Evolutionary conservation across 2,888 invertebrate genomes (phyloP), one percentile per base, ranked within the genome.

Genomic region (Icerya purchasi): DNA sequence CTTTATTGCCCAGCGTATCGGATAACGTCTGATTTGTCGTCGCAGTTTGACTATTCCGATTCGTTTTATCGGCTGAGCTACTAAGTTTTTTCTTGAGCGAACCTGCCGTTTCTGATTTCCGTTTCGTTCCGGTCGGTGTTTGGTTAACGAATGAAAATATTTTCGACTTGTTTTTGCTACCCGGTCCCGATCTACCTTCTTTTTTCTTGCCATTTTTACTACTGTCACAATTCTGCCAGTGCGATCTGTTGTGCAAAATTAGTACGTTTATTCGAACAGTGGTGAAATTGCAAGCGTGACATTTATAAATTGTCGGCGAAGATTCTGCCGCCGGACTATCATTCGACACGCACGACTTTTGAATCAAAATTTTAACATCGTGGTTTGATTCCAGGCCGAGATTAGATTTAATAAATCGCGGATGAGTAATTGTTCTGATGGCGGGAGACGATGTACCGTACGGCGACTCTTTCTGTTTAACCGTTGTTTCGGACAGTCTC

Each of bases 231-330:
- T 21, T 50, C 23, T 58, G 53, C n/a, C 54, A 59, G 56, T 65
- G 65, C n/a, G 62, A 68, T 62, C 65, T 68, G 65, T 64, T 65
- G 57, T 87, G 86, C 63, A 81, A 72, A 63, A 84, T 79, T 68
- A 86, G 77, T 53, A 84, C 82, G 69, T 85, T 85, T 22, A 86
- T 73, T 24, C 86, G 77, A 19, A 76, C 74, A 25, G 84, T 80
- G 22, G 77, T 76, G 67, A 84, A 86, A 58, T 74, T 70, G 67
- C 83, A 83, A 36, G 78, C 70, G 65, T 77, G 77, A 68, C 83
- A 83, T 49, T 77, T 75, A 68, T 79, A 83, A 14, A 54, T 55
- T n/a, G 69, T 69, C 67, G 56, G 50, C n/a, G 62, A 70, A 49
- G 72, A 66, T 23, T 23, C 57, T 54, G 57, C 53, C 25, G 59